Evolutionary conservation across 1,140 invertebrate genomes (phyloP).

Genomic region (Hylaeus anthracinus): DNA sequence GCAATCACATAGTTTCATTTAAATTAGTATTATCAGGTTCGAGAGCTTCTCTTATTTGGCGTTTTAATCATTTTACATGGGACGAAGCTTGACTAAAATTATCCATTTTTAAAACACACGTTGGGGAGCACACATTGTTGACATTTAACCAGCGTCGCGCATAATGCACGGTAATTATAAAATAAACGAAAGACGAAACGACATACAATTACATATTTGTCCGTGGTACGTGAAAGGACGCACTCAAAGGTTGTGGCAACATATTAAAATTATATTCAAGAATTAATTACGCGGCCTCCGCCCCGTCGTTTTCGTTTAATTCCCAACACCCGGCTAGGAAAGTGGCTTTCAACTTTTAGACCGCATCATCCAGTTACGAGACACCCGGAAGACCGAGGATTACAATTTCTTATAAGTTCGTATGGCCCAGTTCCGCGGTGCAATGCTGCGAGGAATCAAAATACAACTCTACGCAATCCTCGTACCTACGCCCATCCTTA

Average conservation of each 20-base stretch:
- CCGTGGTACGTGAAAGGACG: neutral
- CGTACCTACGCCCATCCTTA: neutral
- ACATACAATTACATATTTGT: slow-evolving; percentile 7
- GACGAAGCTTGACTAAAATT: too few relatives aligned
- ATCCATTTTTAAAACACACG: too few relatives aligned
- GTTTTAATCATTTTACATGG: too few relatives aligned
- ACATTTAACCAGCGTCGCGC: too few relatives aligned
- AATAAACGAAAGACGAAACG: neutral
- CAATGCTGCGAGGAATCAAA: neutral
- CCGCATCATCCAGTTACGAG: slow-evolving; percentile 47
- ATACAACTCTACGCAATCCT: slow-evolving; percentile 24
- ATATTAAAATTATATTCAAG: slow-evolving; percentile 50
- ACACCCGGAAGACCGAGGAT: slow-evolving; percentile 28
- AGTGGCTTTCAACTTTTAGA: slow-evolving; percentile 37
- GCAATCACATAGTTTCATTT: too few relatives aligned
- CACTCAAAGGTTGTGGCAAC: neutral
- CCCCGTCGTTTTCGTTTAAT: slow-evolving; percentile 34
- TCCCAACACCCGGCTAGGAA: neutral
- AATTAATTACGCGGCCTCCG: slow-evolving; percentile 42
- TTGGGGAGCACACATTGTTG: too few relatives aligned
- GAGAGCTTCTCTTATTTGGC: too few relatives aligned
- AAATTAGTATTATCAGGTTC: too few relatives aligned
- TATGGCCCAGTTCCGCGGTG: slow-evolving; percentile 24
- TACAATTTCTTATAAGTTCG: slow-evolving; percentile 51
- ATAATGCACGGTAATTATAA: neutral